Evolutionary conservation across 2,888 invertebrate species (phyloP).

Genomic region (Brachyptera risi): DNA sequence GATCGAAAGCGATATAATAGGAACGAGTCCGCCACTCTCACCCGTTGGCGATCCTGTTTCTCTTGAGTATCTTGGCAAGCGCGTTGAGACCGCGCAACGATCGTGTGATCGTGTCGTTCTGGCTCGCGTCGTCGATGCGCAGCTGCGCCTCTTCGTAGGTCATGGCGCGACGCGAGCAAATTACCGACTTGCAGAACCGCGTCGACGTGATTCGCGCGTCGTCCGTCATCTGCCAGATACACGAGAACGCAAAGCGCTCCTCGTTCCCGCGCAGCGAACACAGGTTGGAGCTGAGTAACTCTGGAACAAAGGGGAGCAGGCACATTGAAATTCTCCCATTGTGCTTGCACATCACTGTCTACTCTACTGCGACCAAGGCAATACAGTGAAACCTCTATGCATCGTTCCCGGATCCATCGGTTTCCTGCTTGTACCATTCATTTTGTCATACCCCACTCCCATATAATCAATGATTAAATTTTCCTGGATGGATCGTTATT

Average conservation of each 20-base stretch:
- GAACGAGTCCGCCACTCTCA: too few species aligned
- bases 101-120: constrained; percentile 65
- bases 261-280: constrained; percentile 90
- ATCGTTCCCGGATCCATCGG: too few species aligned
- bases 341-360: too few species aligned
- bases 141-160: constrained; percentile 97
- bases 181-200: constrained; percentile 89
- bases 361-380: too few species aligned
- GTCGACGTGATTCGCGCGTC: constrained; percentile 77
- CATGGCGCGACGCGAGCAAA: constrained; percentile 85
- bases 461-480: too few species aligned
- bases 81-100: constrained; percentile 78
- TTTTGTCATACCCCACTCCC: too few species aligned
- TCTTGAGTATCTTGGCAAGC: constrained; percentile 88
- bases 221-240: constrained; percentile 87
- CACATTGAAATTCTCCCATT: too few species aligned
- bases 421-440: too few species aligned
- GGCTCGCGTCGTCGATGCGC: constrained; percentile 77
- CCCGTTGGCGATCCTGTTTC: constrained; percentile 79
- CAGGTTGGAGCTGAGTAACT: constrained; percentile 88
- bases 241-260: constrained; percentile 92
- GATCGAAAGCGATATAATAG: too few species aligned
- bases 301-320: too few species aligned
- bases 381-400: too few species aligned
- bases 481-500: too few species aligned